phyloP scores from a whole-genome alignment of 2,113 vertebrate genomes.

The Sinocyclocheilus maitianheensis region DNA sequence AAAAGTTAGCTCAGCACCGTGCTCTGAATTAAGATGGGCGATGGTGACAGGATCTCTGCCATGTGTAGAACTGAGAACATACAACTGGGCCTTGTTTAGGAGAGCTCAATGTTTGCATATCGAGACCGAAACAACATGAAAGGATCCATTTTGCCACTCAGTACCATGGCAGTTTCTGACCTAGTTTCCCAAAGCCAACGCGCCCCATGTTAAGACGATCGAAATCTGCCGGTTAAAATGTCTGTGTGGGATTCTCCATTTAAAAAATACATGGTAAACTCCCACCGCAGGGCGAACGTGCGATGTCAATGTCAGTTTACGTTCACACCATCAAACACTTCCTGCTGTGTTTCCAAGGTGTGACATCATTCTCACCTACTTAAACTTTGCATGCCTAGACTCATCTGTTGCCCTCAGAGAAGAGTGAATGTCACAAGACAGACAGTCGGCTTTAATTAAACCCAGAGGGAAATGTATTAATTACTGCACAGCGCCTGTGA shows the following conservation, averaged over 20 bases:
- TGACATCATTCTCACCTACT: slow-evolving; percentile 34
- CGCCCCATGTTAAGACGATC: slow-evolving; percentile 3
- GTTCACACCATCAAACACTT: slow-evolving; percentile 24
- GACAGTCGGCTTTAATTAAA: slow-evolving; percentile 76
- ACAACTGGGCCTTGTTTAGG: background rate
- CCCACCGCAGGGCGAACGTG: background rate
- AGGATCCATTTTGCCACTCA: slow-evolving; percentile 42
- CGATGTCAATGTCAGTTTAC: slow-evolving; percentile 12
- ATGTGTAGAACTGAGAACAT: background rate
- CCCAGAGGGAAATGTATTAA: slow-evolving; percentile 74
- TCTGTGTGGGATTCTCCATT: background rate
- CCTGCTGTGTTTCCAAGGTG: slow-evolving; percentile 8
- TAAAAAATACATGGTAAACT: background rate
- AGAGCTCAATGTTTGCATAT: background rate
- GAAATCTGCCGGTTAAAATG: background rate
- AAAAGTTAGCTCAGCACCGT: slow-evolving; percentile 65
- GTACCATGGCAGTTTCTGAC: background rate
- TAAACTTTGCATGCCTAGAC: slow-evolving; percentile 39
- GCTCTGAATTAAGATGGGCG: slow-evolving; percentile 47
- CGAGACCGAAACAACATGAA: slow-evolving; percentile 28
- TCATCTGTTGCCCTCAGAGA: slow-evolving; percentile 33
- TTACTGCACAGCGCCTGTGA: slow-evolving; percentile 67
- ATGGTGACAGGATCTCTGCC: slow-evolving; percentile 33
- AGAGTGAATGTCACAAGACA: slow-evolving; percentile 33
- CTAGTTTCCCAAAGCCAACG: slow-evolving; percentile 27